Percentiles rank a stretch among this genome's conserved stretches.
Evolutionary conservation across 2,888 invertebrate species (phyloP).

Genomic region (Zele albiditarsus): DNA sequence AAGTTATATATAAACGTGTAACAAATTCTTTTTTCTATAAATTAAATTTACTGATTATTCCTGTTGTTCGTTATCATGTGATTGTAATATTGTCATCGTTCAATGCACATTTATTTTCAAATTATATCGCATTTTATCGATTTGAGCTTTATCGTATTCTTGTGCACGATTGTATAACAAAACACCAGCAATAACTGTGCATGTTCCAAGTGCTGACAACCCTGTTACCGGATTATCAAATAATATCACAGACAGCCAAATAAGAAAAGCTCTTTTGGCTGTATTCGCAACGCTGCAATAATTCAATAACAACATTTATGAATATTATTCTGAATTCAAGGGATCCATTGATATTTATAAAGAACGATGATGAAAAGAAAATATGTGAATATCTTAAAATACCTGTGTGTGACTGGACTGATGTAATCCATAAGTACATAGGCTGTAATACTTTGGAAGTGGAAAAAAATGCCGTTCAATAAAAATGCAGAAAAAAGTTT

Average conservation of each 20-base stretch:
- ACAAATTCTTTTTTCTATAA: background rate
- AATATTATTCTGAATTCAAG: background rate
- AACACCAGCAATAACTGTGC: conserved; percentile 82
- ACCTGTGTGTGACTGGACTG: conserved; percentile 87
- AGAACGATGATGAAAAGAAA: conserved; percentile 16
- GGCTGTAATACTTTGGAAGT: conserved; percentile 86
- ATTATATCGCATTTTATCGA: conserved; percentile 58
- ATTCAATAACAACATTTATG: conserved; percentile 15
- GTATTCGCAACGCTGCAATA: conserved; percentile 83
- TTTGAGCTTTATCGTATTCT: conserved; percentile 74
- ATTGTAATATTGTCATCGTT: conserved; percentile 37
- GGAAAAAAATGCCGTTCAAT: conserved; percentile 84
- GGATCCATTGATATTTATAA: background rate
- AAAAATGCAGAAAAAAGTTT: conserved; percentile 77
- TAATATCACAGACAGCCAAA: conserved; percentile 83
- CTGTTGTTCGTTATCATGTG: background rate
- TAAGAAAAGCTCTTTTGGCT: conserved; percentile 84
- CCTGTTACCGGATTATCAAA: conserved; percentile 85
- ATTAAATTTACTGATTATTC: background rate
- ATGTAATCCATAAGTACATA: conserved; percentile 87
- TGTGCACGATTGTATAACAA: conserved; percentile 84
- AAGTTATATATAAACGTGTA: conserved; percentile 18
- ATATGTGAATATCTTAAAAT: conserved; percentile 51
- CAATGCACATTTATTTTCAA: conserved; percentile 69
- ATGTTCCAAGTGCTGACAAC: conserved; percentile 82